Evolutionary conservation across 2,113 vertebrate genomes (phyloP).

Genomic region (Rhodinocichla rosea): DNA sequence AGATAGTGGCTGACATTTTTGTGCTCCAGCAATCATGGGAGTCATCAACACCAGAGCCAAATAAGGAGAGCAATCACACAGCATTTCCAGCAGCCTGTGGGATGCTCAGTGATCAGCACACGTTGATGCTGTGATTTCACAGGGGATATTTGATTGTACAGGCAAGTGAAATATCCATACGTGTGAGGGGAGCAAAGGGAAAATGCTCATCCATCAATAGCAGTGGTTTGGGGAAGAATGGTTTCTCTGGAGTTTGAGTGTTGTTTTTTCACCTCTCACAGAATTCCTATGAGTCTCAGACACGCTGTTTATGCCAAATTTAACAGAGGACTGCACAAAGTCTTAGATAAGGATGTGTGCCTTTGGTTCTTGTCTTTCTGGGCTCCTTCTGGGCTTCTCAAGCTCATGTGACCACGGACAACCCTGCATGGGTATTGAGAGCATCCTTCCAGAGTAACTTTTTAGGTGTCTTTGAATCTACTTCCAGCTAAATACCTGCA

Average conservation of each 20-base stretch:
- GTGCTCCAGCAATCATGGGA: background rate
- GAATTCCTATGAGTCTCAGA: background rate
- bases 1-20: conserved; percentile 14
- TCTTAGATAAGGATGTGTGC: background rate
- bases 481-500: background rate
- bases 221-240: background rate
- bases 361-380: background rate
- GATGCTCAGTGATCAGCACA: background rate
- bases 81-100: background rate
- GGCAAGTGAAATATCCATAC: background rate
- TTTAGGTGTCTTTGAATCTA: background rate
- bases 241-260: background rate
- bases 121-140: background rate
- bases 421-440: background rate
- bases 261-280: background rate
- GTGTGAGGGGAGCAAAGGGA: background rate
- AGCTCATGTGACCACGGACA: background rate
- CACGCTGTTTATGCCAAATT: background rate
- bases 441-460: background rate
- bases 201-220: background rate
- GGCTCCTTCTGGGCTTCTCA: background rate
- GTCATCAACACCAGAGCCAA: background rate
- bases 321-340: background rate
- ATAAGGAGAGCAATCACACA: background rate
- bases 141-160: background rate